Base-by-base conservation (phyloP, 2,797 vertebrate species). In the Pseudopleuronectes americanus region DNA sequence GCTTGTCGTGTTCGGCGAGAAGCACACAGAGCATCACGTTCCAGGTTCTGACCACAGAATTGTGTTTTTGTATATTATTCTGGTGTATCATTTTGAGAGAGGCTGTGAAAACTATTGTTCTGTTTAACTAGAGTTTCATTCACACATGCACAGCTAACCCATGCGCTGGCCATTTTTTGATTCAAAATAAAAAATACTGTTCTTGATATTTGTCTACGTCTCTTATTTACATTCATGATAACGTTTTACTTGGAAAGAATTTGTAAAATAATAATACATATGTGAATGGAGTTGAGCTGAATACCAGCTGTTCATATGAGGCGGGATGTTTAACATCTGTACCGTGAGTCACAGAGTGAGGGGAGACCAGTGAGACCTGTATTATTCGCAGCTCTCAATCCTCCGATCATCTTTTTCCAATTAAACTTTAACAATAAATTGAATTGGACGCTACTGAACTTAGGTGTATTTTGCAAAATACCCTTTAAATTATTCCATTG, bases 71-170 rank as follows among this genome's bases (percentile, higher is more conserved):
- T 90, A 91, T 87, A 91, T 92, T 89, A 80, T 86, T 85, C 78
- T 80, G 79, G 82, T 93, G 90, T 90, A 92, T 93, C 87, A 94
- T 86, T 92, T 92, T 89, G 86, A 93, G 87, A 92, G 60, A 86
- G 84, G 87, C 93, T 95, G 93, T 95, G 94, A 94, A 91, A 84
- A 85, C 89, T 85, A 79, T 93, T 93, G 86, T 90, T 89, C 79
- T 92, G 93, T 93, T 93, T 95, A 94, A 95, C 92, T 95, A 89
- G 90, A 86, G 76, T 91, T 89, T 92, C 89, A 95, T 95, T 96
- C 93, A 94, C 94, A 95, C 94, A 93, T 95, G 95, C 94, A 92
- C 93, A 90, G 95, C 96, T 98, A 97, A 99, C 96, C 85, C 95
- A 93, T 96, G 94, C 91, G 95, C 95, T 97, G 95, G 94, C 93